phyloP scores from a whole-genome alignment of 2,888 invertebrate species.

The Sturmia bella region DNA sequence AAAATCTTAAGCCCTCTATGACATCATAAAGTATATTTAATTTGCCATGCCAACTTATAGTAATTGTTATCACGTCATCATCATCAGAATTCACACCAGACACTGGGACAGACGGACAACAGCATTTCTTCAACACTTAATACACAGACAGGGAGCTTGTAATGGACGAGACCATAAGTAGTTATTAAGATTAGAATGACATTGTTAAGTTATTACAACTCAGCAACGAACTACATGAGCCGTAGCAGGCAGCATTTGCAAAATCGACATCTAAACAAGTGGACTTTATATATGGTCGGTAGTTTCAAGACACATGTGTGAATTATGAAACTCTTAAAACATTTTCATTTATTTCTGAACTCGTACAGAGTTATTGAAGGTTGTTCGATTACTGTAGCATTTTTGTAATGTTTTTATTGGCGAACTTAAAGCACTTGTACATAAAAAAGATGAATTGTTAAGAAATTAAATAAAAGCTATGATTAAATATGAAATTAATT shows the following conservation, averaged over 20 bases:
- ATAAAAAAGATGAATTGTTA: conserved; percentile 15
- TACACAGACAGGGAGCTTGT: not conserved
- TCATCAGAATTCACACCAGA: conserved; percentile 18
- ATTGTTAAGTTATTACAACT: conserved; percentile 67
- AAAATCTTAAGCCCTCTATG: conserved; percentile 38
- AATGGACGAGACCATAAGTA: conserved; percentile 47
- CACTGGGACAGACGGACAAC: conserved; percentile 6
- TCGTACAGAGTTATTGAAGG: conserved; percentile 52
- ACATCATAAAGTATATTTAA: conserved; percentile 59
- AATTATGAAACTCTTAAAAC: conserved; percentile 41
- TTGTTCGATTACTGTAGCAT: conserved; percentile 29
- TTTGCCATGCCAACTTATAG: conserved; percentile 10
- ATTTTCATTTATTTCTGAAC: conserved; percentile 18
- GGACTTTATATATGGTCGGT: not conserved
- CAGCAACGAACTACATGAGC: conserved; percentile 39
- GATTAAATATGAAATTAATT: conserved; percentile 53
- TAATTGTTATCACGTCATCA: conserved; percentile 62
- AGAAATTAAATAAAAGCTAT: conserved; percentile 60
- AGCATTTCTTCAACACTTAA: too few species aligned
- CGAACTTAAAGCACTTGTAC: conserved; percentile 12
- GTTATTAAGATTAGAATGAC: conserved; percentile 66
- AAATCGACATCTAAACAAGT: conserved; percentile 30
- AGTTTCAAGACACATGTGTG: conserved; percentile 27
- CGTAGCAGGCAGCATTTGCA: conserved; percentile 46
- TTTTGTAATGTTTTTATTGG: conserved; percentile 11